Conservation (phyloP, 1,140 invertebrate genomes). For the Lysiphlebus fabarum region DNA sequence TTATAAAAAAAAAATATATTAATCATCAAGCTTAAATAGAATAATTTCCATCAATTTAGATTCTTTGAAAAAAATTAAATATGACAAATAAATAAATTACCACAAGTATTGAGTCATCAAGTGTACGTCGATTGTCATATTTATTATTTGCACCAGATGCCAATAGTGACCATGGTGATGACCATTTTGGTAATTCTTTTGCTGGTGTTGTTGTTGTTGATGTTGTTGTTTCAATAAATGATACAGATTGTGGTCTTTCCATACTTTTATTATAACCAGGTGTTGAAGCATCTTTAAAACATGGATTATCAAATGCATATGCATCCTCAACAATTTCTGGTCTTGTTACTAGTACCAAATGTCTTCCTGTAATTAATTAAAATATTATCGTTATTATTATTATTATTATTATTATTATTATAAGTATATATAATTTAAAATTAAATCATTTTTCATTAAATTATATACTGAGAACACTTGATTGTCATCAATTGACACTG, state of each 20-base stretch:
- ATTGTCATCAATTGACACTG: slow-evolving; percentile 10
- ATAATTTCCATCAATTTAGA: not conserved
- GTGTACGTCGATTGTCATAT: slow-evolving; percentile 57
- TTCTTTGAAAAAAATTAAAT: not conserved
- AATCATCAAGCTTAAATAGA: not conserved
- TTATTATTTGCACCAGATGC: slow-evolving; percentile 48
- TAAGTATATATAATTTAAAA: not conserved
- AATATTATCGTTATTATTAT: not conserved
- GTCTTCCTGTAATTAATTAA: slow-evolving; percentile 60
- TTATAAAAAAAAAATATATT: too few relatives aligned
- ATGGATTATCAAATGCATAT: slow-evolving; percentile 77
- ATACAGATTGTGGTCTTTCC: slow-evolving; percentile 44
- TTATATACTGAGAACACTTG: not conserved
- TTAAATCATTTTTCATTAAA: not conserved
- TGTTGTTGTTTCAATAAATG: slow-evolving; percentile 39
- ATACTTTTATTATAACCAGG: slow-evolving; percentile 39
- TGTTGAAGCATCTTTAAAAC: slow-evolving; percentile 61
- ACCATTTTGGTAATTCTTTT: slow-evolving; percentile 48
- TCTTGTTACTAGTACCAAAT: slow-evolving; percentile 68
- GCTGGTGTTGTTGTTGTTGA: slow-evolving; percentile 26
- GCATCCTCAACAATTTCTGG: slow-evolving; percentile 69
- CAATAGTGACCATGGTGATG: slow-evolving; percentile 57
- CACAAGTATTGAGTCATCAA: slow-evolving; percentile 67
- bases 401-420: not conserved
- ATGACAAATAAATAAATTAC: slow-evolving; percentile 49